Evolutionary conservation across 1,140 invertebrate genomes (phyloP).

Genomic region (Magallana ariakensis): DNA sequence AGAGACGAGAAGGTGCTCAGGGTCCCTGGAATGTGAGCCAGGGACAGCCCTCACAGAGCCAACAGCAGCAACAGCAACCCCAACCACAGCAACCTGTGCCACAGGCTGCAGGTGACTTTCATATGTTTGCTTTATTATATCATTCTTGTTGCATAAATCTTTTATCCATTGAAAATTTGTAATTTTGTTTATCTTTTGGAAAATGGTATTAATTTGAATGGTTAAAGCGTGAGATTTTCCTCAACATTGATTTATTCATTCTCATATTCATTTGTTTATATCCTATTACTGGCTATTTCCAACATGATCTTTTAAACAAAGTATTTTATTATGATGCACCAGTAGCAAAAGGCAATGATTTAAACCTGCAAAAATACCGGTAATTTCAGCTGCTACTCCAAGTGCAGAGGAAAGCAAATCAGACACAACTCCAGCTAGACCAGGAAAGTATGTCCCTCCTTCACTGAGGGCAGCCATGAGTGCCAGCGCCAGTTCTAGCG

Average conservation of each 20-base stretch:
- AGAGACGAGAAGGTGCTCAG: slow-evolving; percentile 54
- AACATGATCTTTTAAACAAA: no score
- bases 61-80: not conserved
- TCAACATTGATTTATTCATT: no score
- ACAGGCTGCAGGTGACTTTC: not conserved
- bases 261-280: no score
- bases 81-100: not conserved
- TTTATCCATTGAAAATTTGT: no score
- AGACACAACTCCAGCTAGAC: slow-evolving; percentile 50
- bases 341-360: no score
- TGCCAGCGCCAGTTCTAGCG: slow-evolving; percentile 15
- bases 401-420: slow-evolving; percentile 38
- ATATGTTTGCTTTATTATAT: no score
- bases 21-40: slow-evolving; percentile 63
- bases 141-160: no score
- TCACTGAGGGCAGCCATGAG: slow-evolving; percentile 49
- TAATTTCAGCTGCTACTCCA: slow-evolving; percentile 43
- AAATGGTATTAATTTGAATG: no score
- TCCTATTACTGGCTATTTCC: no score
- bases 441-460: slow-evolving; percentile 70
- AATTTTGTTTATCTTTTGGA: no score
- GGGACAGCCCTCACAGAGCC: slow-evolving; percentile 26
- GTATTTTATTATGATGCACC: no score
- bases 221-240: no score
- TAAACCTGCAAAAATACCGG: not conserved